Evolutionary conservation across 23 tunicate species (phyloP).

Genomic region (Phallusia fumigata): DNA sequence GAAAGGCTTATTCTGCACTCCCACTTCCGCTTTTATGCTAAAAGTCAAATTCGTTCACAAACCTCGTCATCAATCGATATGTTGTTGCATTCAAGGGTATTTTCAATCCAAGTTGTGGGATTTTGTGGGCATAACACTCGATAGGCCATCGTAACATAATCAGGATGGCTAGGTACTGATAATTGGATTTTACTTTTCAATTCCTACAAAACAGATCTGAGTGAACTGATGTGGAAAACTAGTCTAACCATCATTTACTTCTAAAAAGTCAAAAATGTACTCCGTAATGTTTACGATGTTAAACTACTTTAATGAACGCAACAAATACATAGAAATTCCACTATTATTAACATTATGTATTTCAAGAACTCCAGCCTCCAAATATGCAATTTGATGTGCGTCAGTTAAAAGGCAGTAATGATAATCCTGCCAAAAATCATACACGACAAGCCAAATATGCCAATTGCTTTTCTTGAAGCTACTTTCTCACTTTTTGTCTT

Average conservation of each 20-base stretch:
- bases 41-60: neutral
- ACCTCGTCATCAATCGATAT: slow-evolving; percentile 47
- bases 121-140: slow-evolving; percentile 48
- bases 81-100: slow-evolving; percentile 45
- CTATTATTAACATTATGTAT: too few species aligned
- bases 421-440: too few species aligned
- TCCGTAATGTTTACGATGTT: neutral
- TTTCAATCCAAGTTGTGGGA: slow-evolving; percentile 24
- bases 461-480: too few species aligned
- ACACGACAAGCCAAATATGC: too few species aligned
- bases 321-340: too few species aligned
- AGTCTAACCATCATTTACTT: neutral
- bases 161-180: slow-evolving; percentile 47
- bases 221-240: too few species aligned
- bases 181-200: slow-evolving; percentile 33
- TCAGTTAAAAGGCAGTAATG: too few species aligned
- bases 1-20: neutral
- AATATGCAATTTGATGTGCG: too few species aligned
- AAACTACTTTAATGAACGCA: too few species aligned
- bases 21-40: neutral
- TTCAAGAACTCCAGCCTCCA: too few species aligned
- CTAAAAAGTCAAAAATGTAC: neutral
- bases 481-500: too few species aligned
- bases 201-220: slow-evolving; percentile 8
- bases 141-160: slow-evolving; percentile 29